Conservation (phyloP, 64 coral and sea anemone genomes). For the Anthopleura sola region DNA sequence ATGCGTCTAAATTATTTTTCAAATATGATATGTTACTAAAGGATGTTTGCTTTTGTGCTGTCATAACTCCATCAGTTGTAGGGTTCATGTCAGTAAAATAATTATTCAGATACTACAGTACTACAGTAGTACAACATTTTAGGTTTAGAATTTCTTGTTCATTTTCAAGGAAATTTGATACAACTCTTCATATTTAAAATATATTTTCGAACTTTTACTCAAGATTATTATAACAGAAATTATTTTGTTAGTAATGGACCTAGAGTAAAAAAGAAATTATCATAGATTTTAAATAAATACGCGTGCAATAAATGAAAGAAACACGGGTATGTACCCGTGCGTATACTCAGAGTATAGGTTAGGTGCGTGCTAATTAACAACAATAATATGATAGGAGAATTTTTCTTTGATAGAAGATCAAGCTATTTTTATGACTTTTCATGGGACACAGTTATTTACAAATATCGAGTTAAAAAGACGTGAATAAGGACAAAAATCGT, state of each 20-base stretch:
- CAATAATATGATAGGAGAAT: background rate
- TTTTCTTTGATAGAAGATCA: background rate
- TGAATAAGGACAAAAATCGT: too few relatives aligned
- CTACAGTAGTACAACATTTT: background rate
- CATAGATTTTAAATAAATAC: too few relatives aligned
- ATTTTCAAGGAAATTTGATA: too few relatives aligned
- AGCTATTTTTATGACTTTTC: background rate
- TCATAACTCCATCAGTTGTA: background rate
- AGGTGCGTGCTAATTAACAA: background rate
- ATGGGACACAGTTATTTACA: background rate
- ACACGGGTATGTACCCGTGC: too few relatives aligned
- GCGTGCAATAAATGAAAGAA: too few relatives aligned
- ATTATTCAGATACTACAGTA: background rate
- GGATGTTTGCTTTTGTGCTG: constrained; percentile 5
- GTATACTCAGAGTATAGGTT: background rate
- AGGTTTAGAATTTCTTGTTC: background rate
- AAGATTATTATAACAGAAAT: too few relatives aligned
- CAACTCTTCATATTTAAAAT: too few relatives aligned
- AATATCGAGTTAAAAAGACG: too few relatives aligned
- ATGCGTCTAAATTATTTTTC: background rate
- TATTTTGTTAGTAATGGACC: too few relatives aligned
- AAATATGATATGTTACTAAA: background rate
- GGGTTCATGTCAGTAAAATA: background rate
- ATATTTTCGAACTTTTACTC: too few relatives aligned
- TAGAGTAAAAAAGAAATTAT: too few relatives aligned